Conservation (phyloP, 1,140 invertebrate genomes). For the Tribolium madens region DNA sequence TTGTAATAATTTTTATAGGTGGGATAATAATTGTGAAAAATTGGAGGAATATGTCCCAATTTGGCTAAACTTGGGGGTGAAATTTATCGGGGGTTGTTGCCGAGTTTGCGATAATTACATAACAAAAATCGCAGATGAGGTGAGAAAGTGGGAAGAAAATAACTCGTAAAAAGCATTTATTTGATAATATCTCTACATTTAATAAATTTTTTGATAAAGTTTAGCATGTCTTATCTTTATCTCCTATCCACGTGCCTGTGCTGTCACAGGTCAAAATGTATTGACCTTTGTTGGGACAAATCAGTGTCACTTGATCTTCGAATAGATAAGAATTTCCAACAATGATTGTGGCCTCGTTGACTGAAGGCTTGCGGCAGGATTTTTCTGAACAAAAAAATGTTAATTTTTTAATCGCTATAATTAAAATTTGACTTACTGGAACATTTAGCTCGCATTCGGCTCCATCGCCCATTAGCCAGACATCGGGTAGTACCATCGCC, state of each 20-base stretch:
- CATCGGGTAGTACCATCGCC: constrained; percentile 69
- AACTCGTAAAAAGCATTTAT: background rate
- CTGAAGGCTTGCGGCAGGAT: constrained; percentile 58
- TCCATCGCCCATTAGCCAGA: constrained; percentile 69
- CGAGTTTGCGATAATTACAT: constrained; percentile 77
- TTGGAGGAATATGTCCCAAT: constrained; percentile 73
- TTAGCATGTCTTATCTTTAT: constrained; percentile 53
- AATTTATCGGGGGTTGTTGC: constrained; percentile 85
- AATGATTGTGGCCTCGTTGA: constrained; percentile 50
- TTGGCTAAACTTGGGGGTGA: constrained; percentile 79
- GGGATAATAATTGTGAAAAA: constrained; percentile 38
- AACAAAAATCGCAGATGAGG: constrained; percentile 65
- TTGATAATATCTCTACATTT: background rate
- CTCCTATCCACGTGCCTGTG: constrained; percentile 57
- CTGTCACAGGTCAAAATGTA: constrained; percentile 54
- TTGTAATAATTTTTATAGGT: background rate
- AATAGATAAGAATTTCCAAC: constrained; percentile 60
- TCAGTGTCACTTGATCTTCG: constrained; percentile 57
- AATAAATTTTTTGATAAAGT: constrained; percentile 23
- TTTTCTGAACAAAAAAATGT: constrained; percentile 52
- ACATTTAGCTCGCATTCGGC: constrained; percentile 69
- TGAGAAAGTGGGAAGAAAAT: constrained; percentile 54
- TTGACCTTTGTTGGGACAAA: constrained; percentile 50
- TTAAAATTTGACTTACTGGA: constrained; percentile 56
- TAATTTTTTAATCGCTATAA: background rate